Conservation (phyloP, 2,888 invertebrate genomes). For the Unio delphinus region DNA sequence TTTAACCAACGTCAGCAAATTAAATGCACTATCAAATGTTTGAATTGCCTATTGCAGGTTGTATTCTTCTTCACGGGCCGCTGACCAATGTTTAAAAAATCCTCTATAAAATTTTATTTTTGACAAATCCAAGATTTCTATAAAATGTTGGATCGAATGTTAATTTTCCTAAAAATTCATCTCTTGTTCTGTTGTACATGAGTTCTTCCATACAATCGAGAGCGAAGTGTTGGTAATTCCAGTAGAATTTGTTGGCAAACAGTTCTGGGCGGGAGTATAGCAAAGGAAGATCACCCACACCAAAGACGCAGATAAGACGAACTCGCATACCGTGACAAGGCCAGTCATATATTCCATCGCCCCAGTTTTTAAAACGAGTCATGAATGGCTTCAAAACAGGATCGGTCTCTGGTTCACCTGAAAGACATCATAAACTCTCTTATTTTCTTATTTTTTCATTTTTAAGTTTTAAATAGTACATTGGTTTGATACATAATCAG, state of each 20-base stretch:
- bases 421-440: too few relatives aligned
- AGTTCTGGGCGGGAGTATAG: constrained; percentile 51
- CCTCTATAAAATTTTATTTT: constrained; percentile 14
- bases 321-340: constrained; percentile 56
- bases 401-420: constrained; percentile 53
- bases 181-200: constrained; percentile 40
- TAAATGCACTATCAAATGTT: too few relatives aligned
- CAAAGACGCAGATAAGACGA: constrained; percentile 61
- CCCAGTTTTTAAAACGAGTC: constrained; percentile 61
- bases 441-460: too few relatives aligned
- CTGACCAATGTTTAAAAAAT: background rate
- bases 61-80: too few relatives aligned
- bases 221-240: constrained; percentile 51
- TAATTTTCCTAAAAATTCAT: constrained; percentile 26
- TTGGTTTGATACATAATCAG: too few relatives aligned
- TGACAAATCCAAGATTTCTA: constrained; percentile 31
- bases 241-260: constrained; percentile 66
- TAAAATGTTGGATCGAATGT: constrained; percentile 36
- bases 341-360: constrained; percentile 21
- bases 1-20: too few relatives aligned
- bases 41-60: too few relatives aligned
- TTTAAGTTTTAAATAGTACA: too few relatives aligned
- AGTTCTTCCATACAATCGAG: constrained; percentile 58
- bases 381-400: constrained; percentile 43
- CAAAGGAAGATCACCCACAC: constrained; percentile 57